phyloP scores from a whole-genome alignment of 2,113 vertebrate genomes.

The Vidua chalybeata region DNA sequence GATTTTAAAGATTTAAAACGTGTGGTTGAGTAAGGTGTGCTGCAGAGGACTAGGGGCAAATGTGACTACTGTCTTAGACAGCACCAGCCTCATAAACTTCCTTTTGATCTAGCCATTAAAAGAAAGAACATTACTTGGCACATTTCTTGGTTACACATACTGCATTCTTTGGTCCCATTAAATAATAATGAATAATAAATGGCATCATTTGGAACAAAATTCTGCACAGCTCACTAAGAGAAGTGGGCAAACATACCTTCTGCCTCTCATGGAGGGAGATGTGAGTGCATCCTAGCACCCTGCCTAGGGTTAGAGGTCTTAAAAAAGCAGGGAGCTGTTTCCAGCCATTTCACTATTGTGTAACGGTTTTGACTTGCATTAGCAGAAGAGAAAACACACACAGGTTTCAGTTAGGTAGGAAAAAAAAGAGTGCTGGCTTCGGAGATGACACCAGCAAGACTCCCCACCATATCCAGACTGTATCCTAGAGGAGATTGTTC shows the following conservation, averaged over 20 bases:
- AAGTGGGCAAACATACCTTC: neutral
- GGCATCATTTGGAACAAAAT: constrained; percentile 29
- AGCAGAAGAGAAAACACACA: neutral
- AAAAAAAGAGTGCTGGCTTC: neutral
- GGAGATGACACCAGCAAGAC: neutral
- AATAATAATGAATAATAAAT: constrained; percentile 71
- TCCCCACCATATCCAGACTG: neutral
- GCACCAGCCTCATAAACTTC: constrained; percentile 45
- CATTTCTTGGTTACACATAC: constrained; percentile 62
- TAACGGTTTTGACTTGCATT: neutral
- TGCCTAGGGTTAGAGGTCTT: neutral
- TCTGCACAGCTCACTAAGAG: constrained; percentile 33
- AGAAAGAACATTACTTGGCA: constrained; percentile 63
- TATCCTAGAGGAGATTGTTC: neutral
- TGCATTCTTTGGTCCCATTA: constrained; percentile 63
- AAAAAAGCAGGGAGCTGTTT: neutral
- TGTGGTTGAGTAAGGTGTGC: neutral
- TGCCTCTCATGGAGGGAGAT: neutral
- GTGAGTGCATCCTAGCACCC: neutral
- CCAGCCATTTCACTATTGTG: constrained; percentile 1
- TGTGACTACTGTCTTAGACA: constrained; percentile 19
- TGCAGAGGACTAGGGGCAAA: constrained; percentile 39
- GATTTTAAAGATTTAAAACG: neutral
- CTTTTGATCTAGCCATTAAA: constrained; percentile 53
- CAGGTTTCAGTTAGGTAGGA: neutral